Base-by-base conservation (phyloP, 2,888 invertebrate genomes). In the Crocallis elinguaria region DNA sequence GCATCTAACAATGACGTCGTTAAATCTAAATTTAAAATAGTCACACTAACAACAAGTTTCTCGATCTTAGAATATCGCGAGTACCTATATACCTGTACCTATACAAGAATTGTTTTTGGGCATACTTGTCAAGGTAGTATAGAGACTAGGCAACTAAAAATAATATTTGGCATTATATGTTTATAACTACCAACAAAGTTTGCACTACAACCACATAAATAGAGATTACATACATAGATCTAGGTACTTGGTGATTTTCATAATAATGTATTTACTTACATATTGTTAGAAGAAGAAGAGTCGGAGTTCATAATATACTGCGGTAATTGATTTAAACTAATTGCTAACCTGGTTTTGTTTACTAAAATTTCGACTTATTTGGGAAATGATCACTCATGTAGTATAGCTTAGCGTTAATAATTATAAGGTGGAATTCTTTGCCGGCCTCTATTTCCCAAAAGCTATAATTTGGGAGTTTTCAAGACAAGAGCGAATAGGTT, bases 121-220 rank as follows among this genome's bases (percentile, higher is more conserved):
- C 17, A 33, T 19, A 43, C 13, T 25, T 7, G 38, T 19, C 11
- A 50, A 29, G 46, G 46, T 49, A 48, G 39, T 13, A 50, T 11
- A 16, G 19, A 25, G 12, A 38, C 21, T 35, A 52, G 39, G 29
- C 44, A 60, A 58, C 57, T 38, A 21, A 36, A 38, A 42, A 45
- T 49, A 36, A 38, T 57, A 41, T n/a, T n/a, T 39, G 39, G 27
- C 49, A 56, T 39, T 53, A 46, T 33, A 45, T 17, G 37, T 55
- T 48, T 54, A 53, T 44, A 57, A 36, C 45, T 51, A 49, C 48
- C 13, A 54, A 46, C 43, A 62, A 59, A 48, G 38, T 49, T 50
- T 35, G 49, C 33, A 49, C 51, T 50, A 55, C 36, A 42, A 56
- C 51, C 54, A 52, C 52, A n/a, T n/a, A 52, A 9, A 32, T 49